A percentile compares a stretch with the other conserved stretches of the same genome.
Conservation (phyloP, 2,888 invertebrate genomes). For the Drosophila leonis region DNA sequence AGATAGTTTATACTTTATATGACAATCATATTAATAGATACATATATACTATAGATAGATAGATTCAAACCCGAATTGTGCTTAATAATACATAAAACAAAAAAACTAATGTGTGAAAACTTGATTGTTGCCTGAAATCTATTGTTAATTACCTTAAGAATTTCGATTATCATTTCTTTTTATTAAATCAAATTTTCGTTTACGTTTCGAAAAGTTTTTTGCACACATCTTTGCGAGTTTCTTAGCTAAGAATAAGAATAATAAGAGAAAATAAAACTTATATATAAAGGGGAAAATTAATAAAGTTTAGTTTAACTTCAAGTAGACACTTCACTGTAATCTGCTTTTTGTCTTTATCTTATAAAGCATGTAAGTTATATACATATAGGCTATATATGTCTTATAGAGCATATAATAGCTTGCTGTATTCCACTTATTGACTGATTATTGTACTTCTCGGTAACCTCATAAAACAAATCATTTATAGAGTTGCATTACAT, state of each 20-base stretch:
- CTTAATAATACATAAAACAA: neutral
- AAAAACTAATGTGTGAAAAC: neutral
- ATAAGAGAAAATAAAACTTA: neutral
- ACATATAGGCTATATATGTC: too few species aligned
- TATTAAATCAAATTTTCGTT: neutral
- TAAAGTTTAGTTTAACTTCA: too few species aligned
- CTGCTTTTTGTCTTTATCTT: too few species aligned
- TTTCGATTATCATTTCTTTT: neutral
- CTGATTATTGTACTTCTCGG: neutral
- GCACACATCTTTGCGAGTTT: neutral
- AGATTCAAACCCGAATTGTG: neutral
- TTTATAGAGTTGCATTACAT: too few species aligned
- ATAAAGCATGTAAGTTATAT: too few species aligned
- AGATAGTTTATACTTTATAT: neutral
- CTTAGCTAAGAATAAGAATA: neutral
- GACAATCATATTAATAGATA: neutral
- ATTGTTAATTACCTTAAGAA: conserved; percentile 1
- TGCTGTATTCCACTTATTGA: neutral
- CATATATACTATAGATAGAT: neutral
- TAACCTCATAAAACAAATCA: neutral
- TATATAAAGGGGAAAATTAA: too few species aligned
- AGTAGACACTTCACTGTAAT: too few species aligned
- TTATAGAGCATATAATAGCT: too few species aligned
- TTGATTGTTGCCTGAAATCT: too few species aligned
- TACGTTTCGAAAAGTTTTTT: neutral